A percentile compares a stretch with the other conserved stretches of the same genome.
phyloP scores from a whole-genome alignment of 2,113 vertebrate species.

The Cephalopholis sonnerati region DNA sequence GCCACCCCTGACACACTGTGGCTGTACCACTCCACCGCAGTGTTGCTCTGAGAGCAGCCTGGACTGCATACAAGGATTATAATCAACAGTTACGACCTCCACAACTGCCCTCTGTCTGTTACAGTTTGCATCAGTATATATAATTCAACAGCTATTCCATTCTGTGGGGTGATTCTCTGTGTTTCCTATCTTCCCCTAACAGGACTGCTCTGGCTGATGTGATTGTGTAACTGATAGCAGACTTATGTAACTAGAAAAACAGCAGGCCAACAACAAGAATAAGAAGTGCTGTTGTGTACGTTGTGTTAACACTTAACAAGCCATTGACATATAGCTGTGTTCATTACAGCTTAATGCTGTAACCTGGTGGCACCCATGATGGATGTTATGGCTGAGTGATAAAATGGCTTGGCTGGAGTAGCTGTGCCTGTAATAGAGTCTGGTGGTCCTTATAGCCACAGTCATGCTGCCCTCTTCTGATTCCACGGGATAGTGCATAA shows the following conservation, averaged over 20 bases:
- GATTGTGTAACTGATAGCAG: constrained; percentile 25
- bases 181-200: constrained; percentile 20
- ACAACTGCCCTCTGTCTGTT: not conserved
- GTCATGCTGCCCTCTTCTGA: constrained; percentile 19
- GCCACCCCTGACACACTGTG: constrained; percentile 11
- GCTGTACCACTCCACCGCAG: constrained; percentile 15
- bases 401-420: constrained; percentile 19
- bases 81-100: constrained; percentile 6
- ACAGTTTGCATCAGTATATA: not conserved
- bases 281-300: not conserved
- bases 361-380: constrained; percentile 45
- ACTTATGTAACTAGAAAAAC: constrained; percentile 3
- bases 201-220: constrained; percentile 17
- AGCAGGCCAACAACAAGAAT: not conserved
- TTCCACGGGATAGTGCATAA: not conserved
- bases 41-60: constrained; percentile 10
- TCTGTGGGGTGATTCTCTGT: not conserved
- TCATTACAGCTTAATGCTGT: constrained; percentile 40
- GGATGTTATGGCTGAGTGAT: constrained; percentile 43
- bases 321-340: constrained; percentile 28
- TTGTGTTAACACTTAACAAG: constrained; percentile 13
- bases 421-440: constrained; percentile 7
- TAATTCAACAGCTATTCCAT: constrained; percentile 10
- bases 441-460: not conserved
- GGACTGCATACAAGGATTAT: constrained; percentile 4